These are phyloP conservation scores for Elanus axillaris DNA, from an alignment of 2,113 vertebrate species.

Conservation along the genomic window DNA sequence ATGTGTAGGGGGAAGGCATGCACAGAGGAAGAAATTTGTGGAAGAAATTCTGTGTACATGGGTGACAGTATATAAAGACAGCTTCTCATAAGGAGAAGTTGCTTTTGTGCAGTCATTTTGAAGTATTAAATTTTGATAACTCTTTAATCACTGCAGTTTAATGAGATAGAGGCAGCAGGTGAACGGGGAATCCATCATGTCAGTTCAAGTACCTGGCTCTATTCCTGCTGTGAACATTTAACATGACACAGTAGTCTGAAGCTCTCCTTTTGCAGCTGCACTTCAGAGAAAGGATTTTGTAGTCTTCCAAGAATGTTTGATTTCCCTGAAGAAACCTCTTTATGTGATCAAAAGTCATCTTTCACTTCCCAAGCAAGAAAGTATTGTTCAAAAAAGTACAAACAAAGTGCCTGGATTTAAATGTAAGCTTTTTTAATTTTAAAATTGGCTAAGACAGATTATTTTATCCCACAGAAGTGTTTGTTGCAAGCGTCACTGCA, in stretches of 20 bases:
- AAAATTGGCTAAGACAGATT: not conserved
- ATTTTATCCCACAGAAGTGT: not conserved
- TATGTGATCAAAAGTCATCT: not conserved
- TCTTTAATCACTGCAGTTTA: slow-evolving; percentile 63
- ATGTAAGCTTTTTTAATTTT: not conserved
- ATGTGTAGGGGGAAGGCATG: not conserved
- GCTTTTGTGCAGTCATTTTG: slow-evolving; percentile 49
- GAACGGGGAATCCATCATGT: slow-evolving; percentile 55
- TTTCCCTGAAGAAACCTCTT: slow-evolving; percentile 23
- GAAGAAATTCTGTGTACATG: not conserved
- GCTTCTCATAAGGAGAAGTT: not conserved
- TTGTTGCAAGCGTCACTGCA: not conserved
- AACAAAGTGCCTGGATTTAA: not conserved
- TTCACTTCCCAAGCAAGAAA: not conserved
- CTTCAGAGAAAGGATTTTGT: not conserved
- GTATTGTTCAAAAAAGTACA: not conserved
- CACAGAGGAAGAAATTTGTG: not conserved
- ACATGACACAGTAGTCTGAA: not conserved
- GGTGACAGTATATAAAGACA: not conserved
- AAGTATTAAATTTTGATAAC: slow-evolving; percentile 65
- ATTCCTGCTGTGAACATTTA: slow-evolving; percentile 18
- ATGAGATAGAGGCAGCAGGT: slow-evolving; percentile 62
- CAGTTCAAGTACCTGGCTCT: slow-evolving; percentile 3
- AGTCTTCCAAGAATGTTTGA: not conserved
- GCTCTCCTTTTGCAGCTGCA: not conserved